phyloP scores from a whole-genome alignment of 37 sponge, comb jelly and placozoan genomes.

The Bolinopsis microptera region DNA sequence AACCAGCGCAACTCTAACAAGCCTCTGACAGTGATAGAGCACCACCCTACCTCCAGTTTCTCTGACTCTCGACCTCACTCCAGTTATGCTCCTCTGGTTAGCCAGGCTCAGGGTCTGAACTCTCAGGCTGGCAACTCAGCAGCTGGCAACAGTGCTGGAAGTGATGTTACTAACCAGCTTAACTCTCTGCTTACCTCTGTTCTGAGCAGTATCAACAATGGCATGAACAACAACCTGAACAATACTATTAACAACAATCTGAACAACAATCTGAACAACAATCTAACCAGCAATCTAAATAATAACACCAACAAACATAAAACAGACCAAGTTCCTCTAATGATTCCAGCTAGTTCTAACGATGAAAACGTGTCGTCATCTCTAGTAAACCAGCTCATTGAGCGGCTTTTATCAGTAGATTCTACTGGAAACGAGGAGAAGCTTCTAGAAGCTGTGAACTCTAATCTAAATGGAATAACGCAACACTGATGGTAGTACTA shows the following conservation, averaged over 20 bases:
- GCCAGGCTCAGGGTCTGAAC: background rate
- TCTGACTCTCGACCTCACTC: background rate
- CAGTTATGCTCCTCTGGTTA: background rate
- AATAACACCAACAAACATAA: background rate
- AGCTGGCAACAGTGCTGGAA: background rate
- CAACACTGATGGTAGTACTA: constrained; percentile 49
- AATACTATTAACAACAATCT: background rate
- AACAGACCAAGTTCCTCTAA: constrained; percentile 12
- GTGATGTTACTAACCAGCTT: background rate
- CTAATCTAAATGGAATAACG: background rate
- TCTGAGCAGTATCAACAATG: background rate
- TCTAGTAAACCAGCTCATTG: background rate
- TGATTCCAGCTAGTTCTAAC: background rate
- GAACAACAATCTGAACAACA: background rate
- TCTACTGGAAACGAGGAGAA: background rate
- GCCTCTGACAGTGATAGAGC: background rate
- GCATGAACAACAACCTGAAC: background rate
- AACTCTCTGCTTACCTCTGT: constrained; percentile 13
- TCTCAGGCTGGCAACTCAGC: background rate
- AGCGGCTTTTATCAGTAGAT: background rate
- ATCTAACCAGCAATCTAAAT: background rate
- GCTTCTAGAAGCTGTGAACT: background rate
- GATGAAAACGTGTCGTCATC: background rate
- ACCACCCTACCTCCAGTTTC: background rate
- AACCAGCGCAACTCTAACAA: background rate